Evolutionary conservation across 2,888 invertebrate species (phyloP).

Genomic region (Celastrina argiolus): DNA sequence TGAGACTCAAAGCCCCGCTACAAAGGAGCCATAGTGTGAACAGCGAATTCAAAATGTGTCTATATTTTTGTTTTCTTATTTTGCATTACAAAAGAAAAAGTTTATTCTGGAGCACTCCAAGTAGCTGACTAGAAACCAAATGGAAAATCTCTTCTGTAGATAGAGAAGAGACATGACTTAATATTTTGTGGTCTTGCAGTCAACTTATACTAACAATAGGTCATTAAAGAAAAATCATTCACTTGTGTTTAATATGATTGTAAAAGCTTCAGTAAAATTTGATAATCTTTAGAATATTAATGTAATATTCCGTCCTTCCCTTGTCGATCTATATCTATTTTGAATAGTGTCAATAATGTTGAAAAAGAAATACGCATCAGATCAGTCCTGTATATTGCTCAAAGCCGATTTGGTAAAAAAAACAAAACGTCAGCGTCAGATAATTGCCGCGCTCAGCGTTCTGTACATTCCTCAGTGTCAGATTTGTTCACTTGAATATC

Average conservation of each 20-base stretch:
- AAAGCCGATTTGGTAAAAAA: background rate
- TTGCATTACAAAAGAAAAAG: background rate
- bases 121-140: background rate
- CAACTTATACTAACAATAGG: no score
- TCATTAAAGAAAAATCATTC: no score
- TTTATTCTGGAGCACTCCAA: background rate
- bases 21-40: constrained; percentile 11
- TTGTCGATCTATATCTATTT: no score
- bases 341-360: background rate
- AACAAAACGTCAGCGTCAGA: background rate
- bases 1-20: constrained; percentile 15
- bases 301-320: background rate
- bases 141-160: background rate
- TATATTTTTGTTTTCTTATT: constrained; percentile 14
- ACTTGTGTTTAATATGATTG: no score
- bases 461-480: background rate
- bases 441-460: background rate
- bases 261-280: no score
- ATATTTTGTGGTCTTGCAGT: no score
- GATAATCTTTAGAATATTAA: no score
- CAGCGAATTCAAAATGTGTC: background rate
- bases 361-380: no score
- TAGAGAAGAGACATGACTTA: background rate
- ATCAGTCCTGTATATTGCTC: background rate
- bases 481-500: constrained; percentile 15